Evolutionary conservation across 2,113 vertebrate genomes (phyloP).

Genomic region (Gnathonemus longibarbis): DNA sequence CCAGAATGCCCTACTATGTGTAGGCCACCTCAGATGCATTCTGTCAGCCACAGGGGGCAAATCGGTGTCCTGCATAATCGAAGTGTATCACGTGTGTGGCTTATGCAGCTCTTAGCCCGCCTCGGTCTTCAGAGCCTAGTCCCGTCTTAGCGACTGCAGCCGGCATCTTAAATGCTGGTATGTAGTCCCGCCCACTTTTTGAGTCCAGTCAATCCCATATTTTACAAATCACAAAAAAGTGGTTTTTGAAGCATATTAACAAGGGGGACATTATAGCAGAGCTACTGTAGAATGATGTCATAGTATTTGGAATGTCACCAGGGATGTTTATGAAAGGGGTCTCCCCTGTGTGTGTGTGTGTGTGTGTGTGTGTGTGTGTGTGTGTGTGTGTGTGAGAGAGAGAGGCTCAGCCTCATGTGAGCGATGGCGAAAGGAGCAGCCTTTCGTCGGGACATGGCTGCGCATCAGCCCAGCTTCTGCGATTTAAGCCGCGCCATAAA

Average conservation of each 20-base stretch:
- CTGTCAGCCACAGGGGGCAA: background rate
- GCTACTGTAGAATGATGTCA: background rate
- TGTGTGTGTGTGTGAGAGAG: background rate
- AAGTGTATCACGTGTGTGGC: conserved; percentile 9
- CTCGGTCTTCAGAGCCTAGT: background rate
- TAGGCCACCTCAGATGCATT: background rate
- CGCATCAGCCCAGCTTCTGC: background rate
- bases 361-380: background rate
- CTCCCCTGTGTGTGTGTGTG: background rate
- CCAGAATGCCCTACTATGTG: background rate
- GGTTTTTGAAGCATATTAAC: background rate
- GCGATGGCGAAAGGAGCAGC: background rate
- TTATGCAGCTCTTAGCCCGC: conserved; percentile 25
- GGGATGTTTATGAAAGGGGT: background rate
- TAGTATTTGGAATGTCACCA: background rate
- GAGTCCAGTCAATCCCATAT: background rate
- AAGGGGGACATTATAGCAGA: background rate
- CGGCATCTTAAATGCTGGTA: background rate
- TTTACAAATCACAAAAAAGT: background rate
- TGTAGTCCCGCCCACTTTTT: background rate
- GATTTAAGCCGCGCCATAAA: background rate
- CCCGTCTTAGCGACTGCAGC: background rate
- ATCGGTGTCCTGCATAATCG: conserved; percentile 15
- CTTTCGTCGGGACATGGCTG: background rate
- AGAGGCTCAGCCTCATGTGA: background rate